Evolutionary conservation across 2,113 vertebrate genomes (phyloP), one percentile per base, ranked within the genome.

Genomic region (Muscicapa adusta): DNA sequence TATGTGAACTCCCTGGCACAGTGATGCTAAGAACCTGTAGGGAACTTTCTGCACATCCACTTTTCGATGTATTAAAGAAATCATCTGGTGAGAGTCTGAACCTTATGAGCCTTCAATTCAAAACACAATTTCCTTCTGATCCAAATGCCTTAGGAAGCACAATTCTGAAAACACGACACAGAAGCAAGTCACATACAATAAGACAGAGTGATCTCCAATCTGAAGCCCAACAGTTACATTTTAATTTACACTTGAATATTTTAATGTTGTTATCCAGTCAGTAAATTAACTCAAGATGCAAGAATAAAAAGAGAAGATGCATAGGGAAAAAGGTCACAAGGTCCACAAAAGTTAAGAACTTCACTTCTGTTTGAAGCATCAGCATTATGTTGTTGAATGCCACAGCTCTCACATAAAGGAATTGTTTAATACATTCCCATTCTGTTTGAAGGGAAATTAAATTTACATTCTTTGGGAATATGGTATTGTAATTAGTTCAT

Each of bases 381-480:
- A 92, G 95, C 85, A 95, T 94, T 85, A 93, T 92, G 75, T 78
- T 96, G 80, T 62, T 95, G 88, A 97, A 94, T 57, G 31, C 89
- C 86, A 68, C 73, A 80, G 94, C 70, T 92, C 88, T 91, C 86
- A 84, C 88, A 96, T 70, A 88, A 96, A 97, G 75, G 89, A 96
- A 95, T 71, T 83, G 74, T 75, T 96, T 96, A 96, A 97, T 94
- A 95, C 67, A 95, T 85, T 92, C 54, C 85, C 89, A 68, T 96
- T 97, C 97, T 92, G 88, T 97, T 94, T 88, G 70, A 97, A 97
- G 77, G 89, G 94, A 97, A 98, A 96, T 96, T 93, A 97, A 97
- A 97, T 97, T 97, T 97, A 97, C 95, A 97, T 97, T 97, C 97
- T 94, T 97, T 97, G 83, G 96, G 92, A 97, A 97, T 96, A 95